These are phyloP conservation scores for Brachyopa scutellaris DNA, from an alignment of 2,888 invertebrate species.

Conservation along the genomic window DNA sequence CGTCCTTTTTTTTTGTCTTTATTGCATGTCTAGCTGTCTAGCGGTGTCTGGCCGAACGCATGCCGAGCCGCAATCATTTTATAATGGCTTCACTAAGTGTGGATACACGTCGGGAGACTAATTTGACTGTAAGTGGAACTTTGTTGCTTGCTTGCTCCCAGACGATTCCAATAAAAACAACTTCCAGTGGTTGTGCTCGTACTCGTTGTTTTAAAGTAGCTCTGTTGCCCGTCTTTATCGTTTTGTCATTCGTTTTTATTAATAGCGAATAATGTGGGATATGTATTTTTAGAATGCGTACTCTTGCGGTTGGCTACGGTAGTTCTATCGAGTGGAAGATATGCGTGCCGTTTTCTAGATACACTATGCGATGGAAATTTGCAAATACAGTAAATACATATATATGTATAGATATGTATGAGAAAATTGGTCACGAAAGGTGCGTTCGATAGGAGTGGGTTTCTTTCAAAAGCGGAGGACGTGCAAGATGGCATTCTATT, in stretches of 20 bases:
- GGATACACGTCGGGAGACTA: slow-evolving; percentile 41
- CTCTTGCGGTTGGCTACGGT: background rate
- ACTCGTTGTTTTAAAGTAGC: background rate
- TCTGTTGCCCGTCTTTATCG: background rate
- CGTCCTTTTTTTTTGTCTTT: slow-evolving; percentile 23
- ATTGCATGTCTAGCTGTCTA: slow-evolving; percentile 68
- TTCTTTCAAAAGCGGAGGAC: no score
- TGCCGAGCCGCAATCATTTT: slow-evolving; percentile 61
- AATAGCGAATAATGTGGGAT: slow-evolving; percentile 46
- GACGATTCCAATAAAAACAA: slow-evolving; percentile 11
- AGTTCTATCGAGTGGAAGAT: background rate
- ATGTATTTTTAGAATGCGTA: slow-evolving; percentile 21
- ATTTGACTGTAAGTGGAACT: slow-evolving; percentile 58
- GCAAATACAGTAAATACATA: no score
- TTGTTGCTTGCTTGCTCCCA: slow-evolving; percentile 15
- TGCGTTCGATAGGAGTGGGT: no score
- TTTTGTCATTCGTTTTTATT: slow-evolving; percentile 32
- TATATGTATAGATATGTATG: no score
- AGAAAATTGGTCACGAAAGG: no score
- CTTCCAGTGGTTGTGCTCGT: slow-evolving; percentile 8
- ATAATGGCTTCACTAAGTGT: slow-evolving; percentile 68
- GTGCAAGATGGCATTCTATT: no score
- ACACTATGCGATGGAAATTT: no score
- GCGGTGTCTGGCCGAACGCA: slow-evolving; percentile 48
- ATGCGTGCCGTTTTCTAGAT: slow-evolving; percentile 3